These are phyloP conservation scores for Zaprionus ornatus DNA, from an alignment of 1,140 invertebrate genomes.

Conservation along the genomic window DNA sequence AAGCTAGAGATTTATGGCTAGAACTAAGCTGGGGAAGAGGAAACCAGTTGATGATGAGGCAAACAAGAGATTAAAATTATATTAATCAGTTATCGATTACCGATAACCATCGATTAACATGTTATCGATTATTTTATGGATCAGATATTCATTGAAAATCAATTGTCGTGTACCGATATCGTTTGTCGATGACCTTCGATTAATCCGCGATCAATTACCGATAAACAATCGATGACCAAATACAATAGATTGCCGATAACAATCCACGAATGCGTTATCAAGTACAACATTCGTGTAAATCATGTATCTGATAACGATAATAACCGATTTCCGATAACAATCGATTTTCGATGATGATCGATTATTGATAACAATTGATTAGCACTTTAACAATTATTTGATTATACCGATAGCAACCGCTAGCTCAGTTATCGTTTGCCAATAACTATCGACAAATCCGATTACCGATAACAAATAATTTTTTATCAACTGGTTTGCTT, in stretches of 20 bases:
- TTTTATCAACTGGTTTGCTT: not conserved
- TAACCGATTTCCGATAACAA: not conserved
- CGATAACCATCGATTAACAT: not conserved
- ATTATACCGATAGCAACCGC: not conserved
- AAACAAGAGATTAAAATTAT: not conserved
- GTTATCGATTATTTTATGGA: not conserved
- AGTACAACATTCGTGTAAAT: too few relatives aligned
- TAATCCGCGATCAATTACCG: too few relatives aligned
- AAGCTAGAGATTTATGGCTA: not conserved
- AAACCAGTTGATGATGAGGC: conserved; percentile 1
- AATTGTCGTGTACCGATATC: too few relatives aligned
- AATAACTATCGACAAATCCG: not conserved
- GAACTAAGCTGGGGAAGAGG: not conserved
- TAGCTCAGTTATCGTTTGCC: not conserved
- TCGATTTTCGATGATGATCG: too few relatives aligned
- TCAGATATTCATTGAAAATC: too few relatives aligned
- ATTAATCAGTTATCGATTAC: not conserved
- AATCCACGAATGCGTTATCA: too few relatives aligned
- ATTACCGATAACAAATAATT: not conserved
- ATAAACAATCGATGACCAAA: too few relatives aligned
- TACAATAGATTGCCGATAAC: not conserved
- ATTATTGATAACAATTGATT: not conserved
- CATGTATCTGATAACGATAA: too few relatives aligned
- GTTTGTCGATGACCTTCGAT: too few relatives aligned
- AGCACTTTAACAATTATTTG: not conserved